Conservation (phyloP, 2,113 vertebrate species). For the Ariopsis seemanni region DNA sequence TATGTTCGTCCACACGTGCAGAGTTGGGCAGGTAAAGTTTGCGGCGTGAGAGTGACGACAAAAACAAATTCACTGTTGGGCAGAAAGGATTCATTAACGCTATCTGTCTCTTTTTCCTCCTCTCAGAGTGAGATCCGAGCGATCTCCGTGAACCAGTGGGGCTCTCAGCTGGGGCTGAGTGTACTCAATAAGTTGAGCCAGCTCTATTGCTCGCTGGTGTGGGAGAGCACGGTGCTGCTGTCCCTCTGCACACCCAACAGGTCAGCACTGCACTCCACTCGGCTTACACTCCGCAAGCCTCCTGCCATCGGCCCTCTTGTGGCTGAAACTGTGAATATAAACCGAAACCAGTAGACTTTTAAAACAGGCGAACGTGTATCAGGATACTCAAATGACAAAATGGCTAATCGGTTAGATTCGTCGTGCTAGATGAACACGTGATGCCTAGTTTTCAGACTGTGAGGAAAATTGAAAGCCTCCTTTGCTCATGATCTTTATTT, state of each 20-base stretch:
- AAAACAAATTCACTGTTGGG: not conserved
- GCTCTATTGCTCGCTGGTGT: constrained; percentile 92
- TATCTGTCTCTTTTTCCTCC: not conserved
- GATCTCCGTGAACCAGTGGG: constrained; percentile 95
- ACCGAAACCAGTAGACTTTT: not conserved
- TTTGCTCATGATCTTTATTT: not conserved
- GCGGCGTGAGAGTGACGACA: not conserved
- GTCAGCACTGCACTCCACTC: constrained; percentile 62
- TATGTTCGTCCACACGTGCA: constrained; percentile 95
- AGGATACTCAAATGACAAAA: not conserved
- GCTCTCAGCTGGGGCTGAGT: constrained; percentile 88
- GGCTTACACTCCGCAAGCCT: not conserved
- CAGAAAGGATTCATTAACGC: not conserved
- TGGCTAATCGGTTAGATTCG: not conserved
- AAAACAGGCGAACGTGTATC: not conserved
- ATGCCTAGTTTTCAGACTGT: not conserved
- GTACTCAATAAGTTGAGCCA: constrained; percentile 92
- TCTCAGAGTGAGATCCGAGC: constrained; percentile 91
- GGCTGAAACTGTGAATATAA: not conserved
- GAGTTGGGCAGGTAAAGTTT: constrained; percentile 86
- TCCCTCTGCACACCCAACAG: constrained; percentile 95
- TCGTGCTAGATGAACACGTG: not conserved
- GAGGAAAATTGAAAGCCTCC: no score
- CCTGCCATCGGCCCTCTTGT: not conserved
- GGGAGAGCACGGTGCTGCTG: constrained; percentile 95